A percentile compares a stretch with the other conserved stretches of the same genome.
These are phyloP conservation scores for Caerostris darwini DNA, from an alignment of 1,140 invertebrate species.

Conservation along the genomic window DNA sequence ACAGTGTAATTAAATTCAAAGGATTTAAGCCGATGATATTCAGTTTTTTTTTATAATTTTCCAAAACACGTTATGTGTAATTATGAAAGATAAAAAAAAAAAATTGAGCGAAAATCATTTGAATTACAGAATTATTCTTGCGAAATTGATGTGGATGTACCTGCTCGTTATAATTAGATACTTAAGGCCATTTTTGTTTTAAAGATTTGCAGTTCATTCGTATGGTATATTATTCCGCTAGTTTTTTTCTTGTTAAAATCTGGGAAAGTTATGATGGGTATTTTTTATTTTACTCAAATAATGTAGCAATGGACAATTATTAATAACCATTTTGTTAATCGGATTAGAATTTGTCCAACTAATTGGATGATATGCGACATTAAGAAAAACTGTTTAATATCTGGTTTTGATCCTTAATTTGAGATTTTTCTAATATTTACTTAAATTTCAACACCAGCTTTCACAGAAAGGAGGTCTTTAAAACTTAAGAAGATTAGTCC, in stretches of 20 bases:
- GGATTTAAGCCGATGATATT: background rate
- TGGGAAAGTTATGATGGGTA: background rate
- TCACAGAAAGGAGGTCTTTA: background rate
- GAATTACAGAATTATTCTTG: background rate
- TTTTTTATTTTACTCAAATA: background rate
- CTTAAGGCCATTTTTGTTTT: constrained; percentile 15
- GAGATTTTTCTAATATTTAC: background rate
- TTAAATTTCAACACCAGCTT: background rate
- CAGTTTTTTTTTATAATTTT: background rate
- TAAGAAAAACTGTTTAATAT: background rate
- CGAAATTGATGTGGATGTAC: background rate
- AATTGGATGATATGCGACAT: constrained; percentile 3
- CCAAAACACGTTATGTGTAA: background rate
- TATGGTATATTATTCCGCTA: background rate
- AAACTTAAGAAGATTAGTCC: constrained; percentile 24
- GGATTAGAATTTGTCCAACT: constrained; percentile 2
- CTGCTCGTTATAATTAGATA: constrained; percentile 1
- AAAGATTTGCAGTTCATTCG: background rate
- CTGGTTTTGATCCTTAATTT: background rate
- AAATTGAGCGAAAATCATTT: background rate
- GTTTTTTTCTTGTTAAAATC: background rate
- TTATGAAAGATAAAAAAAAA: background rate
- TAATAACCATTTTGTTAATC: constrained; percentile 23
- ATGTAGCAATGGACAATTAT: constrained; percentile 22
- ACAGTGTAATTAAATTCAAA: constrained; percentile 4